Conservation (phyloP, 2,113 vertebrate genomes). For the Accipiter cooperii region DNA sequence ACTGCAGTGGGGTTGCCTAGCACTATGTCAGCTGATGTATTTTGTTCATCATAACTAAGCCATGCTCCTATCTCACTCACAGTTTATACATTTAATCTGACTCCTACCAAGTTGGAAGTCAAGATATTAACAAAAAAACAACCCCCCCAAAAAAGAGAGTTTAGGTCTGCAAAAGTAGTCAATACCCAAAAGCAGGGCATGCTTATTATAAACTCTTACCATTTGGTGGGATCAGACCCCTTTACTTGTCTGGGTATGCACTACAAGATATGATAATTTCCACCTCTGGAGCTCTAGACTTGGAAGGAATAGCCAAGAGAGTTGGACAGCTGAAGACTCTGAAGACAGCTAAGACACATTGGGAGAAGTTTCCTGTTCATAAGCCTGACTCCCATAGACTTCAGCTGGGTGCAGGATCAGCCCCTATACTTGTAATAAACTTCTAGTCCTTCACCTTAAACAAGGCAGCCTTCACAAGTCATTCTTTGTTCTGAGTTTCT, state of each 20-base stretch:
- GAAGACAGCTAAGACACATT: neutral
- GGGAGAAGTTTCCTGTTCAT: neutral
- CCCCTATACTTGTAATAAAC: neutral
- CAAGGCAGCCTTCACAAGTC: neutral
- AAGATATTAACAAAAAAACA: neutral
- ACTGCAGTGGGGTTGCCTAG: neutral
- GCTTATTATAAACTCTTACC: neutral
- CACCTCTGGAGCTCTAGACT: neutral
- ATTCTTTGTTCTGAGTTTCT: neutral
- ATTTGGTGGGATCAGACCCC: neutral
- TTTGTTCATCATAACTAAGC: neutral
- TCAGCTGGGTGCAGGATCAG: neutral
- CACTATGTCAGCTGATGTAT: neutral
- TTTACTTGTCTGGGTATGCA: accelerated
- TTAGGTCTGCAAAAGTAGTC: neutral
- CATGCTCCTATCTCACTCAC: neutral
- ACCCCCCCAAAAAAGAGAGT: neutral
- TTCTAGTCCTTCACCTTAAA: neutral
- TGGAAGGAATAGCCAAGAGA: neutral
- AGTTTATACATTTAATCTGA: neutral
- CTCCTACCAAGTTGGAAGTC: neutral
- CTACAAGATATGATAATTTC: neutral
- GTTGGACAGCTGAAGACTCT: neutral
- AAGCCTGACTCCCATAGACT: neutral
- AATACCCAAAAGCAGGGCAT: neutral